phyloP scores from a whole-genome alignment of 2,113 vertebrate species.

The Henicopernis longicauda region DNA sequence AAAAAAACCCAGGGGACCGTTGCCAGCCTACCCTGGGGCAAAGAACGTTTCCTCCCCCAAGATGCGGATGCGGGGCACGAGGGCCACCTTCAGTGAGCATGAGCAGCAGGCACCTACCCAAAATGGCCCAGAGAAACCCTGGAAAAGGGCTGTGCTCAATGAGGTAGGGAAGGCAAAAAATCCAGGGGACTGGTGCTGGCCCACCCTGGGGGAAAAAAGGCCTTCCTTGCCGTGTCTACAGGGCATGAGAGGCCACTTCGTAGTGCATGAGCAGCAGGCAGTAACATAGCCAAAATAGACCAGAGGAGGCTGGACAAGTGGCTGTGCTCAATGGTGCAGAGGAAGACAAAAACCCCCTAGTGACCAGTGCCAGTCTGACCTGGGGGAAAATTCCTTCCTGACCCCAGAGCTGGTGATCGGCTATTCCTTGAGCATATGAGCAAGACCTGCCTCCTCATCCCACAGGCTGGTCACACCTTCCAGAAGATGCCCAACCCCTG shows the following conservation, averaged over 20 bases:
- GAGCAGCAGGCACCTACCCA: neutral
- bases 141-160: neutral
- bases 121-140: neutral
- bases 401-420: neutral
- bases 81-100: neutral
- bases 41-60: neutral
- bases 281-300: neutral
- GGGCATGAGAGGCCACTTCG: accelerated
- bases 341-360: neutral
- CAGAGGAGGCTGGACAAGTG: neutral
- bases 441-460: neutral
- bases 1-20: neutral
- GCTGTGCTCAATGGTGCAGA: neutral
- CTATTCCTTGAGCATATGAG: neutral
- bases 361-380: neutral
- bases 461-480: neutral
- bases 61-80: accelerated
- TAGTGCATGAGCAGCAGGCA: neutral
- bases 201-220: too few relatives aligned
- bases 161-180: neutral
- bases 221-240: neutral
- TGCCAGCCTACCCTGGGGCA: neutral
- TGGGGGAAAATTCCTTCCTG: neutral
- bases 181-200: accelerated
- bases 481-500: neutral